A percentile compares a stretch with the other conserved stretches of the same genome.
Evolutionary conservation across 1,140 invertebrate species (phyloP).

Genomic region (Drosophila setifemur): DNA sequence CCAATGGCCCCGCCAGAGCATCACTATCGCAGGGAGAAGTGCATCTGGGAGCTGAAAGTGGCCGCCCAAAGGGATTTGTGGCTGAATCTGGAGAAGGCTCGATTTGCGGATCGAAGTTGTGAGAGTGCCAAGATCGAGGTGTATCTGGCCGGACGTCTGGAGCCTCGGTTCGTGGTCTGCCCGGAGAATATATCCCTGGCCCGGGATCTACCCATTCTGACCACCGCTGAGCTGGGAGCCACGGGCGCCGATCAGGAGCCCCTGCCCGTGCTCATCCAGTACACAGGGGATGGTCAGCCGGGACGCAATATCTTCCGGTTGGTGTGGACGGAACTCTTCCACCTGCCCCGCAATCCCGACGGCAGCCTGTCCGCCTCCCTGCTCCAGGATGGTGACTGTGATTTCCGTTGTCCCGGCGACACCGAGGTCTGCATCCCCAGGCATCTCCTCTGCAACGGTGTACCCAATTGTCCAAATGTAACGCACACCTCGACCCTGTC

Average conservation of each 20-base stretch:
- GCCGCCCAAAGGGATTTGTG: slow-evolving; percentile 91
- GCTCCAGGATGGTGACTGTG: slow-evolving; percentile 87
- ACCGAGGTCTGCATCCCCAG: slow-evolving; percentile 91
- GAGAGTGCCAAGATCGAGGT: slow-evolving; percentile 93
- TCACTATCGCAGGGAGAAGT: slow-evolving; percentile 87
- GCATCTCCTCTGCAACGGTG: slow-evolving; percentile 92
- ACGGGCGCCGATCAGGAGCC: slow-evolving; percentile 86
- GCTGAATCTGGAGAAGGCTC: slow-evolving; percentile 93
- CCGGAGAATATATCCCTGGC: slow-evolving; percentile 91
- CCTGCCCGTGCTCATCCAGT: slow-evolving; percentile 86
- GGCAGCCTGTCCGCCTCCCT: slow-evolving; percentile 90
- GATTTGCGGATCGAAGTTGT: slow-evolving; percentile 91
- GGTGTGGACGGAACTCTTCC: slow-evolving; percentile 94
- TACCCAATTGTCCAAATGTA: slow-evolving; percentile 89
- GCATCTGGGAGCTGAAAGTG: slow-evolving; percentile 93
- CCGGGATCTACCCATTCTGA: slow-evolving; percentile 89
- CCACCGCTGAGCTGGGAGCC: slow-evolving; percentile 87
- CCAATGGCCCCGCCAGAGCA: slow-evolving; percentile 78
- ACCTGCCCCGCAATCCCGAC: slow-evolving; percentile 91
- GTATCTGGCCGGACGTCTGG: slow-evolving; percentile 87
- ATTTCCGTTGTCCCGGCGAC: slow-evolving; percentile 93
- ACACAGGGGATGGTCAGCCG: slow-evolving; percentile 86
- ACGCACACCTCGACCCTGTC: slow-evolving; percentile 83
- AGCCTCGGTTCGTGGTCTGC: slow-evolving; percentile 90
- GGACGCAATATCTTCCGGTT: slow-evolving; percentile 92